These are phyloP conservation scores for Trilocha varians DNA, from an alignment of 2,888 invertebrate species.

Conservation along the genomic window DNA sequence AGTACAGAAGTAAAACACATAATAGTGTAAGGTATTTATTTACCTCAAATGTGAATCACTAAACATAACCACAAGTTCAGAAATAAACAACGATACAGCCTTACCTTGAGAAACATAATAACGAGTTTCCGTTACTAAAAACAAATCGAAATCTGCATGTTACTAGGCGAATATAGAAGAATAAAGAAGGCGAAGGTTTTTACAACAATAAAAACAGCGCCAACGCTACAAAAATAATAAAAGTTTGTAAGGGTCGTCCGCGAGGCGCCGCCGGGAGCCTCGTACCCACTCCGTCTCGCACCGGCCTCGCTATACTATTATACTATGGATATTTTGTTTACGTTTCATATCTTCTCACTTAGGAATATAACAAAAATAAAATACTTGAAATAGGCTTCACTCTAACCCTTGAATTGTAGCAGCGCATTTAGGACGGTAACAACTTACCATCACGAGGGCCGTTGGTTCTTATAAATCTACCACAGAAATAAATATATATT, in stretches of 20 bases:
- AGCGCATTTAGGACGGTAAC: too few species aligned
- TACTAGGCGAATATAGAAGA: constrained; percentile 26
- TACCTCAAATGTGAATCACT: too few species aligned
- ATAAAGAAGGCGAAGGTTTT: constrained; percentile 38
- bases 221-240: constrained; percentile 58
- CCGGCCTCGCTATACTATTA: constrained; percentile 43
- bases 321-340: constrained; percentile 39
- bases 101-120: background rate
- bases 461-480: too few species aligned
- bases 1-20: too few species aligned
- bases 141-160: constrained; percentile 5
- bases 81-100: too few species aligned
- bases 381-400: background rate
- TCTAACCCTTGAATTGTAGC: too few species aligned
- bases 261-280: constrained; percentile 42
- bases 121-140: background rate
- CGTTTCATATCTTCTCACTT: constrained; percentile 14
- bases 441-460: too few species aligned
- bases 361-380: background rate
- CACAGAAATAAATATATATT: too few species aligned
- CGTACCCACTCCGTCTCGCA: constrained; percentile 19
- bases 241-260: constrained; percentile 51
- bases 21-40: too few species aligned
- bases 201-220: constrained; percentile 50
- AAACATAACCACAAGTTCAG: too few species aligned